phyloP scores from a whole-genome alignment of 2,113 vertebrate genomes.

The Typhlomys cinereus region DNA sequence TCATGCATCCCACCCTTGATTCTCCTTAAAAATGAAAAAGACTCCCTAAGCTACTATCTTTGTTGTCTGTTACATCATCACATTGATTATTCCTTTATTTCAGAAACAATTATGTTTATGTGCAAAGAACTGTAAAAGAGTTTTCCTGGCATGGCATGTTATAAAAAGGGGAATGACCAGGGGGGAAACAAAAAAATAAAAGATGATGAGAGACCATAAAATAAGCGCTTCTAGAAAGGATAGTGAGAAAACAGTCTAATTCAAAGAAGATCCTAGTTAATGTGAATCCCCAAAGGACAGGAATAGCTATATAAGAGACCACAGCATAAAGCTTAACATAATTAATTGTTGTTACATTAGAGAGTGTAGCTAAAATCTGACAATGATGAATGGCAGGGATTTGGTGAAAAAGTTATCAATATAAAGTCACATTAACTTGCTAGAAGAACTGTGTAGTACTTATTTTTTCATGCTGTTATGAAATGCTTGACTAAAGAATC shows the following conservation, averaged over 20 bases:
- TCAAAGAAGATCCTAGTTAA: background rate
- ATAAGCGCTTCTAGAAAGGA: background rate
- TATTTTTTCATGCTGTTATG: background rate
- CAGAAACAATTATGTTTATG: background rate
- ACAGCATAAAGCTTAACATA: background rate
- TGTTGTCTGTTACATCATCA: conserved; percentile 2
- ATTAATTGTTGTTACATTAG: too few species aligned
- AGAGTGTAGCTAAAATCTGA: too few species aligned
- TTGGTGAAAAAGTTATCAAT: background rate
- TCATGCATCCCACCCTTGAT: background rate
- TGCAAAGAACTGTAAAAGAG: background rate
- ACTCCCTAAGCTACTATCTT: background rate
- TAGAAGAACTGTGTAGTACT: background rate
- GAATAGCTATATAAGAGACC: background rate
- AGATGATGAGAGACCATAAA: background rate
- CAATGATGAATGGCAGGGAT: background rate
- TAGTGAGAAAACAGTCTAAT: background rate
- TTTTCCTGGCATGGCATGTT: background rate
- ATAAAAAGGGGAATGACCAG: fast-evolving
- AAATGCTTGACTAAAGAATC: background rate
- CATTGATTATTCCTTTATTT: background rate
- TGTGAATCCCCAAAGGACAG: background rate
- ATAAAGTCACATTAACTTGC: fast-evolving
- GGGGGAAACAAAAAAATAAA: background rate
- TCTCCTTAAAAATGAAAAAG: background rate